Percentiles rank a stretch among this genome's conserved stretches.
These are phyloP conservation scores for Pseudomyrmex gracilis DNA, from an alignment of 1,140 invertebrate genomes.

Conservation along the genomic window DNA sequence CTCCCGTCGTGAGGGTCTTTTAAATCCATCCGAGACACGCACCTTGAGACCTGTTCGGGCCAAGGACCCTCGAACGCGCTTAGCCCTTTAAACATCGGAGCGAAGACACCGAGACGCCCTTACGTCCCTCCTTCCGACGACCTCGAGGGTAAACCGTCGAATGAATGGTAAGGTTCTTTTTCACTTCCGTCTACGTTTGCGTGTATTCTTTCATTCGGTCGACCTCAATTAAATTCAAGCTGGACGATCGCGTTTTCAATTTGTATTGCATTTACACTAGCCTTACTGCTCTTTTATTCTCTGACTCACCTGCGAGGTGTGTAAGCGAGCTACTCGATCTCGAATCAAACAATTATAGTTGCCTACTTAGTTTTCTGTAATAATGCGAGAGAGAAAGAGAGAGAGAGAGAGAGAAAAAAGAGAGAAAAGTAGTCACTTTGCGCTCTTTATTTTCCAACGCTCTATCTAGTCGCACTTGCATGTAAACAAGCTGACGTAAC, in stretches of 20 bases:
- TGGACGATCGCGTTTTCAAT: conserved; percentile 37
- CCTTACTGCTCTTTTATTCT: conserved; percentile 4
- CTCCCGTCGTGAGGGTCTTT: conserved; percentile 73
- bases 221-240: conserved; percentile 38
- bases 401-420: too few species aligned
- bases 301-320: not conserved
- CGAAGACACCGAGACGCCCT: conserved; percentile 67
- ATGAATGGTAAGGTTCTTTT: conserved; percentile 60
- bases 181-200: conserved; percentile 37
- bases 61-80: conserved; percentile 75
- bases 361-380: too few species aligned
- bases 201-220: conserved; percentile 25
- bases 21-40: conserved; percentile 80
- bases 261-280: conserved; percentile 50
- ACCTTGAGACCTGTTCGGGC: conserved; percentile 80
- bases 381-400: too few species aligned
- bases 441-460: too few species aligned
- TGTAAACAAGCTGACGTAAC: too few species aligned
- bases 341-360: not conserved
- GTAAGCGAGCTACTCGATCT: not conserved
- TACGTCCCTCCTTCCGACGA: conserved; percentile 60
- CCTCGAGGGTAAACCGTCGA: conserved; percentile 64
- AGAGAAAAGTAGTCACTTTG: too few species aligned
- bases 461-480: too few species aligned
- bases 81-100: conserved; percentile 76